Conservation (phyloP, 2,888 invertebrate genomes). For the Onthophagus sagittarius region DNA sequence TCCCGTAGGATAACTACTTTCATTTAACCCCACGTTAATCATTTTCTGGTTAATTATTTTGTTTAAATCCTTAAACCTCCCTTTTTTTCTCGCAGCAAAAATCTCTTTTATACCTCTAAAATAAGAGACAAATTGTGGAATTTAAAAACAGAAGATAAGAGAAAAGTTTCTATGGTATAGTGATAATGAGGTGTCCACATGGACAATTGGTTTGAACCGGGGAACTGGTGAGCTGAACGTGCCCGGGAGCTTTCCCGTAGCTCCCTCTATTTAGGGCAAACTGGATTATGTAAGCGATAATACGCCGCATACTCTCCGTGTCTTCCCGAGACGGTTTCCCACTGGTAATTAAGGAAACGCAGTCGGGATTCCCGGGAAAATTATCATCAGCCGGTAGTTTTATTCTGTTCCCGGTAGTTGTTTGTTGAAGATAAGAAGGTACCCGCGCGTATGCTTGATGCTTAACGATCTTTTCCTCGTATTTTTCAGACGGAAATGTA, state of each 20-base stretch:
- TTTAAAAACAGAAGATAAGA: neutral
- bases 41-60: neutral
- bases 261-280: neutral
- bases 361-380: neutral
- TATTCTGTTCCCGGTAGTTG: neutral
- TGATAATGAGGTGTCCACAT: neutral
- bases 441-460: neutral
- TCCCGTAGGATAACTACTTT: neutral
- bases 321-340: neutral
- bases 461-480: neutral
- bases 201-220: neutral
- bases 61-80: no score
- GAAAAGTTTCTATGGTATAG: neutral
- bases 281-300: neutral
- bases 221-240: neutral
- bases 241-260: neutral
- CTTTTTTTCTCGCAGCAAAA: no score
- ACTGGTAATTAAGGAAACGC: slow-evolving; percentile 10
- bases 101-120: no score
- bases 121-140: no score
- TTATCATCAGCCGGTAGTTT: neutral
- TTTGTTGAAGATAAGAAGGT: neutral
- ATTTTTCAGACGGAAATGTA: neutral
- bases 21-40: neutral
- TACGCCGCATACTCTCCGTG: neutral